Base-by-base conservation (phyloP, 2,113 vertebrate species). In the Oryzias celebensis region DNA sequence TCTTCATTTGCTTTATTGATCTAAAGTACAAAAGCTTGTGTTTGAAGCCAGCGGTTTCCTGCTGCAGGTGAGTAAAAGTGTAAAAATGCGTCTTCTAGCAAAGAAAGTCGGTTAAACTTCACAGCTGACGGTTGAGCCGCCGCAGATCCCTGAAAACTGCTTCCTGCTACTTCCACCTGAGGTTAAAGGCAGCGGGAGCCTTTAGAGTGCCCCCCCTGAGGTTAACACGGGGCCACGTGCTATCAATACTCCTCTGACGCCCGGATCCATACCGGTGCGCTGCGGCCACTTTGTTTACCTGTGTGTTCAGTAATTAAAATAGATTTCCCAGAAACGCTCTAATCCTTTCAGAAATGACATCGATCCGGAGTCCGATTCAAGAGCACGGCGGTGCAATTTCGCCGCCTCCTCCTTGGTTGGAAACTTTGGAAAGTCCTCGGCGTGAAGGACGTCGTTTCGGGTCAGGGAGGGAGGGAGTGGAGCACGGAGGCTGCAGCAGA, bases 231-330 rank as follows among this genome's bases (percentile, higher is more conserved):
- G 84, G 84, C 76, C 79, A 62, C 65, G 18, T 2, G 2, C 79
- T 51, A 79, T 88, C 81, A 55, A 89, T 89, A 87, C 77, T 48
- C 60, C 70, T 67, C 73, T 62, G 79, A 79, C 63, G 68, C 57
- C 31, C 20, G 1, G 68, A 89, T 88, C 88, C 64, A 89, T 86
- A 82, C 72, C 81, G 48, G 72, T 15, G 73, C 69, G 67, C 70
- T 74, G 49, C 36, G 58, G 59, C 26, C 75, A 69, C 82, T 83
- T 86, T 89, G 86, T 89, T 90, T 87, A 90, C 87, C 84, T 87
- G 85, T 73, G 80, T 77, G 88, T 68, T 75, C 74, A 48, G 83
- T 89, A 90, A 91, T 89, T 90, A 89, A 91, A 90, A 91, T 91
- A 87, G 90, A 91, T 89, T 87, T 86, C 76, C 80, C 64, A 75